A percentile compares a stretch with the other conserved stretches of the same genome.
Conservation (phyloP, 2,113 vertebrate species). For the Gymnarchus niloticus region DNA sequence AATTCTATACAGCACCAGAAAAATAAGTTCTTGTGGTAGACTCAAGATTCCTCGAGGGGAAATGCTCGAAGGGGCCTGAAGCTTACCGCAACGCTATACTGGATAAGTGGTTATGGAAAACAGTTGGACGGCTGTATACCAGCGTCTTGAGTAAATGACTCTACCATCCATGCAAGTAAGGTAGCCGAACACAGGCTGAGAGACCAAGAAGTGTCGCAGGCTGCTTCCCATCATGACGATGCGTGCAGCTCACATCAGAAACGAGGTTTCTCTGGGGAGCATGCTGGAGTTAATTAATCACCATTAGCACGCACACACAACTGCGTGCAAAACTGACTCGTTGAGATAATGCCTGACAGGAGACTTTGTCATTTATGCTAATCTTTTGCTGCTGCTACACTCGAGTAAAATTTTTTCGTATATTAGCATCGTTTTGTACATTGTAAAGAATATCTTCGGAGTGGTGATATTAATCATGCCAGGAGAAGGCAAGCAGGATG, state of each 20-base stretch:
- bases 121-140: background rate
- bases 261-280: slow-evolving; percentile 34
- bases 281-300: slow-evolving; percentile 28
- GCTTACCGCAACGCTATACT: background rate
- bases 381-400: background rate
- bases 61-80: background rate
- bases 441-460: background rate
- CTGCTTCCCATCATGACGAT: background rate
- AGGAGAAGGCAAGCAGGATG: background rate
- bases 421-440: background rate
- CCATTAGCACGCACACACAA: slow-evolving; percentile 1
- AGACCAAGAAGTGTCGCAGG: background rate
- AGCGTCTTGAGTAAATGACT: background rate
- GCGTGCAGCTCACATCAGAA: slow-evolving; percentile 23
- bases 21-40: too few species aligned
- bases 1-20: background rate
- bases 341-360: background rate
- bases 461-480: slow-evolving; percentile 4
- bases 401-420: background rate
- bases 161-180: too few species aligned
- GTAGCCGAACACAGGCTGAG: background rate
- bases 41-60: too few species aligned
- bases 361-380: background rate
- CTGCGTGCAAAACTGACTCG: background rate
- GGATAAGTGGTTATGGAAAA: background rate